phyloP scores from a whole-genome alignment of 2,113 vertebrate genomes.

The Pterocles orientalis region DNA sequence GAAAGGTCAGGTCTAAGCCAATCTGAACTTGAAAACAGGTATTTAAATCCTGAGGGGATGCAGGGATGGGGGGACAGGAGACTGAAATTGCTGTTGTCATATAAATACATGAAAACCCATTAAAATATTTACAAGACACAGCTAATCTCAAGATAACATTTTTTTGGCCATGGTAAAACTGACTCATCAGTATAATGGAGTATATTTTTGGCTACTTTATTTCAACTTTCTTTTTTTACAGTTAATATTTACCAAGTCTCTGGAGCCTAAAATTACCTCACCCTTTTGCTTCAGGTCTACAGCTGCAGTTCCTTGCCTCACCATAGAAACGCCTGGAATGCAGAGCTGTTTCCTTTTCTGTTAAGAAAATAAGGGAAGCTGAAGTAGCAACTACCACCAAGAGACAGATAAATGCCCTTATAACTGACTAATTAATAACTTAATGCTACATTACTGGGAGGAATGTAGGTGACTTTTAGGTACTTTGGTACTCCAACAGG shows the following conservation, averaged over 20 bases:
- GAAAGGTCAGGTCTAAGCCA: slow-evolving; percentile 35
- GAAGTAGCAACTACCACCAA: slow-evolving; percentile 75
- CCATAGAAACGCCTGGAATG: slow-evolving; percentile 92
- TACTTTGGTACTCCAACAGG: slow-evolving; percentile 13
- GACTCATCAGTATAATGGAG: slow-evolving; percentile 70
- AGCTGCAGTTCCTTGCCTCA: slow-evolving; percentile 94
- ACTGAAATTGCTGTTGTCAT: slow-evolving; percentile 4
- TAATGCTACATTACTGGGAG: slow-evolving; percentile 29
- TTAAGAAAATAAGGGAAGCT: slow-evolving; percentile 83
- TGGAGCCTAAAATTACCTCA: slow-evolving; percentile 92
- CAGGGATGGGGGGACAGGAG: neutral
- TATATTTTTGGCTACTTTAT: slow-evolving; percentile 57
- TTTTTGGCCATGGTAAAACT: slow-evolving; percentile 64
- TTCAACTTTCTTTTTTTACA: slow-evolving; percentile 90
- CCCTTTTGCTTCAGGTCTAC: slow-evolving; percentile 82
- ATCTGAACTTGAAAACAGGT: slow-evolving; percentile 56
- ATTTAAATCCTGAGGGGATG: slow-evolving; percentile 34
- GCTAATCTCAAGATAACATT: slow-evolving; percentile 72
- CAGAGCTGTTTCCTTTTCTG: slow-evolving; percentile 88
- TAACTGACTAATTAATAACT: slow-evolving; percentile 71
- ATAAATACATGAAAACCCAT: slow-evolving; percentile 61
- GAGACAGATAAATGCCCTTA: slow-evolving; percentile 70
- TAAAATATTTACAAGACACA: slow-evolving; percentile 67
- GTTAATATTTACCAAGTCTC: slow-evolving; percentile 97
- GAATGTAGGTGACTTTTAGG: slow-evolving; percentile 51